phyloP scores from a whole-genome alignment of 1,140 invertebrate species.

The Fragariocoptes setiger region DNA sequence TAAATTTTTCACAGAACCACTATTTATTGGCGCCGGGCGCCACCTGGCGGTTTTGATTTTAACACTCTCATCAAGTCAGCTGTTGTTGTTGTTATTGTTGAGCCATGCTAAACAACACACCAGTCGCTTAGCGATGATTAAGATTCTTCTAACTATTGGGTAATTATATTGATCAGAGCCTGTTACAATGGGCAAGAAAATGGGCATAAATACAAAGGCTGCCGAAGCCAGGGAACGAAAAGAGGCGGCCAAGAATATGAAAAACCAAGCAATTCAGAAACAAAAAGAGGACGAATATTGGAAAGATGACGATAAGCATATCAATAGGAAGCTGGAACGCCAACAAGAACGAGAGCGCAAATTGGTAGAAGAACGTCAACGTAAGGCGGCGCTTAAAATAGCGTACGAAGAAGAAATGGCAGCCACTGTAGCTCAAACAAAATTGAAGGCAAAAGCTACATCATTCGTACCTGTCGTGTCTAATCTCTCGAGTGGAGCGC shows the following conservation, averaged over 20 bases:
- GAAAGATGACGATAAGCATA: not conserved
- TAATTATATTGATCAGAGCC: too few species aligned
- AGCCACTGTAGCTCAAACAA: too few species aligned
- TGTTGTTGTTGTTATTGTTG: too few species aligned
- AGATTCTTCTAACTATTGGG: too few species aligned
- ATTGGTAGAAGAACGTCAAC: not conserved
- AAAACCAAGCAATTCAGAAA: not conserved
- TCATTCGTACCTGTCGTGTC: too few species aligned
- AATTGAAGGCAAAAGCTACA: not conserved
- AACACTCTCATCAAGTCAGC: too few species aligned
- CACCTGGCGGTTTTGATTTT: too few species aligned
- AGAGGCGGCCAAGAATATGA: not conserved
- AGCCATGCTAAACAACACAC: too few species aligned
- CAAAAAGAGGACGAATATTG: not conserved
- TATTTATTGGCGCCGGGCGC: too few species aligned
- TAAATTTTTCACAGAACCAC: too few species aligned
- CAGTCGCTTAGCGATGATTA: too few species aligned
- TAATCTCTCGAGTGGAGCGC: too few species aligned
- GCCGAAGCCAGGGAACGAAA: not conserved
- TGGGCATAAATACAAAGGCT: not conserved
- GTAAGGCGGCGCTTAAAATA: not conserved
- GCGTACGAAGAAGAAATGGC: not conserved
- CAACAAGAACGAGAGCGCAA: not conserved
- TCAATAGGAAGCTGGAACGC: not conserved
- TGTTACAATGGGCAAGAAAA: not conserved